Base-by-base conservation (phyloP, 2,113 vertebrate species). In the Mola mola region DNA sequence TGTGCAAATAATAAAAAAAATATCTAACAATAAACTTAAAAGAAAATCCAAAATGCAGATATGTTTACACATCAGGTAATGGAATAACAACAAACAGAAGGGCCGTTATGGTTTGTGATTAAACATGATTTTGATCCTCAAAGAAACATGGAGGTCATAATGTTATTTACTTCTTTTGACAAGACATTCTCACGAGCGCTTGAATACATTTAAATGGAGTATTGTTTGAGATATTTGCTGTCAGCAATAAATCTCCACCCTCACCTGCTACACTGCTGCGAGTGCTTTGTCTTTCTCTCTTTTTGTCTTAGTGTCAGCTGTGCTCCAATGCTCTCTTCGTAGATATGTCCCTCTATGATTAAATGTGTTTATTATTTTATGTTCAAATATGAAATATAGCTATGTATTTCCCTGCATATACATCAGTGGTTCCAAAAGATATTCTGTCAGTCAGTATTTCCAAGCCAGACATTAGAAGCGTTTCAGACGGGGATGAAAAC, bases 361-460 rank as follows among this genome's bases (percentile, higher is more conserved):
- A n/a, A n/a, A n/a, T n/a, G n/a, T n/a, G n/a, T n/a, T n/a, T n/a
- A n/a, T n/a, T n/a, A n/a, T n/a, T n/a, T n/a, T n/a, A n/a, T n/a
- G n/a, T n/a, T n/a, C n/a, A n/a, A n/a, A n/a, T n/a, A n/a, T n/a
- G n/a, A n/a, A n/a, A n/a, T n/a, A n/a, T n/a, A n/a, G n/a, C n/a
- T n/a, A n/a, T n/a, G n/a, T n/a, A n/a, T n/a, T n/a, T n/a, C n/a
- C n/a, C n/a, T n/a, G 36, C 5, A 22, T 28, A 44, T 63, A 42
- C 10, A 29, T 50, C 25, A 41, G 17, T 46, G 31, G 63, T 24
- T n/a, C n/a, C n/a, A n/a, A n/a, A n/a, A n/a, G 26, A 7, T 46
- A 25, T 49, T 44, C 38, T 69, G 60, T 62, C 38, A 53, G 59
- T 31, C 10, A n/a, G 37, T 33, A 48, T 16, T 61, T 65, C 26